These are phyloP conservation scores for Tetranychus truncatus DNA, from an alignment of 2,888 invertebrate genomes.

Conservation along the genomic window DNA sequence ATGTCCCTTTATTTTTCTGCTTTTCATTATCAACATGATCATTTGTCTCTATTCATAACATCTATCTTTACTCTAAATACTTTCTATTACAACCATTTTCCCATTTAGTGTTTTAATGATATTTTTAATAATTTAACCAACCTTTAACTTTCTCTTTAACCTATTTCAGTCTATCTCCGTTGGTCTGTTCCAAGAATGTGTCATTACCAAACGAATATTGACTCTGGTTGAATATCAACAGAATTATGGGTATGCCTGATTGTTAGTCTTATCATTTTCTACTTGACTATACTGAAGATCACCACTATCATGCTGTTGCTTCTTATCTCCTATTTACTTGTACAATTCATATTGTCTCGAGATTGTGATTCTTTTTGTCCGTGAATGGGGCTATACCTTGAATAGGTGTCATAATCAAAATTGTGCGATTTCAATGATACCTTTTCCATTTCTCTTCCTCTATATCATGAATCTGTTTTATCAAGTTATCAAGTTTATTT, in stretches of 20 bases:
- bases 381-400: no score
- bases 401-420: no score
- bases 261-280: not conserved
- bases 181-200: conserved; percentile 37
- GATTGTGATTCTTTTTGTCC: no score
- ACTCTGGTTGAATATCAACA: conserved; percentile 38
- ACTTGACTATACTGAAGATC: not conserved
- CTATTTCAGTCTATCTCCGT: conserved; percentile 31
- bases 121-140: not conserved
- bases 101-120: not conserved
- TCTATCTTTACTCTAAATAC: no score
- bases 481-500: no score
- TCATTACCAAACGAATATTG: conserved; percentile 38
- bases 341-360: not conserved
- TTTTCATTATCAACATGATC: not conserved
- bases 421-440: no score
- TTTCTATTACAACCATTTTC: not conserved
- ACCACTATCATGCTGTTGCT: not conserved
- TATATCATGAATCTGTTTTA: no score
- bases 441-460: no score
- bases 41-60: not conserved
- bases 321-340: not conserved
- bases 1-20: not conserved
- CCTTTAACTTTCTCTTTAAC: not conserved
- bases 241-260: conserved; percentile 33